These are phyloP conservation scores for Thecocarcelia acutangulata DNA, from an alignment of 2,888 invertebrate species.

Conservation along the genomic window DNA sequence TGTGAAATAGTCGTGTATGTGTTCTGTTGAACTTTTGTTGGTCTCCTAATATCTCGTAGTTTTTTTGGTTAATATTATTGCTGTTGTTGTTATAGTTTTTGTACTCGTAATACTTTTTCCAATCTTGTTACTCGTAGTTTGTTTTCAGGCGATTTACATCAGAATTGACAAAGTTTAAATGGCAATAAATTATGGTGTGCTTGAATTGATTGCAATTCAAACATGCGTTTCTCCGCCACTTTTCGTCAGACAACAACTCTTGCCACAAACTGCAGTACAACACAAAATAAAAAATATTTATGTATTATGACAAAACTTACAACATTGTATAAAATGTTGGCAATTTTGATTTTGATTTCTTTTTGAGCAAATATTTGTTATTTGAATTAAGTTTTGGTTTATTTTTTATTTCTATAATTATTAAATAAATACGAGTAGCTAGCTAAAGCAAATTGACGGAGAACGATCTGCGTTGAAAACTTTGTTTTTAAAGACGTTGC, in stretches of 20 bases:
- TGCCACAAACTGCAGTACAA: constrained; percentile 15
- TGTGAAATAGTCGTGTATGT: no score
- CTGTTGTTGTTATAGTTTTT: neutral
- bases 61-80: constrained; percentile 18
- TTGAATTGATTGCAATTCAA: constrained; percentile 67
- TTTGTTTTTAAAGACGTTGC: constrained; percentile 31
- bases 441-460: neutral
- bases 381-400: constrained; percentile 18
- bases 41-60: no score
- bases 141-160: constrained; percentile 66
- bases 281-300: constrained; percentile 7
- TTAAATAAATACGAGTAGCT: neutral
- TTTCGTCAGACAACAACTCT: constrained; percentile 15
- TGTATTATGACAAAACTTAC: constrained; percentile 24
- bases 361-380: constrained; percentile 7
- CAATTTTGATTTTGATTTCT: constrained; percentile 13
- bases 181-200: constrained; percentile 68
- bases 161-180: constrained; percentile 69
- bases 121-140: constrained; percentile 36
- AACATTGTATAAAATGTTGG: constrained; percentile 8
- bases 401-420: neutral
- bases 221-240: constrained; percentile 63
- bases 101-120: neutral
- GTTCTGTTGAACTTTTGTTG: no score
- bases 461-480: neutral